Evolutionary conservation across 2,113 vertebrate species (phyloP).

Genomic region (Peromyscus polionotus): DNA sequence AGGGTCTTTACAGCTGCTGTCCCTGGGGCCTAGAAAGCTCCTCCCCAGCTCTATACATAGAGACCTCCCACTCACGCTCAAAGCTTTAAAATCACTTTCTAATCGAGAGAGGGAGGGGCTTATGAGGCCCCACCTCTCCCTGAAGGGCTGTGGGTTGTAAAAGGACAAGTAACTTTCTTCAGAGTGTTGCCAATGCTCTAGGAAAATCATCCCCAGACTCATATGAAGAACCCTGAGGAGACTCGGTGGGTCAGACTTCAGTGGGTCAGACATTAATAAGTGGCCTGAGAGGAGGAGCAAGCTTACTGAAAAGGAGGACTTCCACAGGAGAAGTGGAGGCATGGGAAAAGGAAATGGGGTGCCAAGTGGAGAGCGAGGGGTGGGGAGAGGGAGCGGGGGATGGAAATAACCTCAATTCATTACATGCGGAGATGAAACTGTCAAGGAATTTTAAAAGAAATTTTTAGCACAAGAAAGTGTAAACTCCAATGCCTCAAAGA

Average conservation of each 20-base stretch:
- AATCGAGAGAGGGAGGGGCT: not conserved
- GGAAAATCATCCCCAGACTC: not conserved
- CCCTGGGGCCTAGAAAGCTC: not conserved
- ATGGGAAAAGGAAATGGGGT: not conserved
- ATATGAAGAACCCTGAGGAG: not conserved
- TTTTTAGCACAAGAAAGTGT: not conserved
- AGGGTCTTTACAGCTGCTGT: not conserved
- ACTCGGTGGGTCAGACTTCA: not conserved
- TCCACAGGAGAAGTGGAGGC: not conserved
- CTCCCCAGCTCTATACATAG: not conserved
- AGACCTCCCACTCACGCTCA: not conserved
- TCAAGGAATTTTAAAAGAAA: not conserved
- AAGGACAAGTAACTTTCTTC: not conserved
- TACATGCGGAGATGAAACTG: not conserved
- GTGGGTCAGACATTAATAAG: not conserved
- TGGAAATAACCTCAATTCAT: not conserved
- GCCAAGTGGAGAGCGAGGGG: not conserved
- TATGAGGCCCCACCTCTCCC: no score
- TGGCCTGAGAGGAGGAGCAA: no score
- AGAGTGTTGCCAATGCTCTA: no score
- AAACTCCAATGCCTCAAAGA: not conserved
- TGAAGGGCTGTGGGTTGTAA: not conserved
- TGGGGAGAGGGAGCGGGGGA: no score
- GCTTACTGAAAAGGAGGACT: not conserved
- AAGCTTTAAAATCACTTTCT: not conserved